phyloP scores from a whole-genome alignment of 1,140 invertebrate species.

The Tetraneura akinire region DNA sequence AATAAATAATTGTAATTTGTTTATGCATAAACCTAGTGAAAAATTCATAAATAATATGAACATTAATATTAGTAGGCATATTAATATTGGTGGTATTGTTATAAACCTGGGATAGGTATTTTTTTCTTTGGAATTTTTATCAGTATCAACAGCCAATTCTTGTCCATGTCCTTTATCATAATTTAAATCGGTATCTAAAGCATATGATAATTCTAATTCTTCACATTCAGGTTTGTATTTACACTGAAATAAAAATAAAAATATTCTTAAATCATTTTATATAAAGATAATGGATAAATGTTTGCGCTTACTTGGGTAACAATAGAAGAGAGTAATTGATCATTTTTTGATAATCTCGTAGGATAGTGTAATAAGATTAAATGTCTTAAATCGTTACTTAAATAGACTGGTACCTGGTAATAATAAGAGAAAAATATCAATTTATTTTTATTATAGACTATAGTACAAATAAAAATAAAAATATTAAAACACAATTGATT shows the following conservation, averaged over 20 bases:
- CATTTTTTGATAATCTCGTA: constrained; percentile 20
- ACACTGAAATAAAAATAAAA: constrained; percentile 17
- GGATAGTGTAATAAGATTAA: constrained; percentile 40
- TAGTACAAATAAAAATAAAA: too few species aligned
- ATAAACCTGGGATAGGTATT: constrained; percentile 4
- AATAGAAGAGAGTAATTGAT: constrained; percentile 8
- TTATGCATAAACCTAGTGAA: too few species aligned
- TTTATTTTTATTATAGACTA: too few species aligned
- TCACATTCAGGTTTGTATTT: constrained; percentile 36
- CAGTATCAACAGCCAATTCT: neutral
- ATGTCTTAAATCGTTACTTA: constrained; percentile 21
- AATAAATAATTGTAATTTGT: too few species aligned
- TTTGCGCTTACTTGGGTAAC: constrained; percentile 13
- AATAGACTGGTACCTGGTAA: constrained; percentile 34
- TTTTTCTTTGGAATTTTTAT: constrained; percentile 21
- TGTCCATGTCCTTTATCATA: constrained; percentile 41
- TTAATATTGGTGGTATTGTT: too few species aligned
- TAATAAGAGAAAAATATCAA: too few species aligned
- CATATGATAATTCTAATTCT: constrained; percentile 30
- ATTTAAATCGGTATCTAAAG: constrained; percentile 15
- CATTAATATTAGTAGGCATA: too few species aligned
- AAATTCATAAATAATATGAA: too few species aligned
- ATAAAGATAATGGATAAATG: neutral
- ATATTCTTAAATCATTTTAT: neutral
- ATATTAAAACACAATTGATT: too few species aligned